Percentiles rank a stretch among this genome's conserved stretches.
Evolutionary conservation across 2,888 invertebrate genomes (phyloP).

Genomic region (Itoplectis maculator): DNA sequence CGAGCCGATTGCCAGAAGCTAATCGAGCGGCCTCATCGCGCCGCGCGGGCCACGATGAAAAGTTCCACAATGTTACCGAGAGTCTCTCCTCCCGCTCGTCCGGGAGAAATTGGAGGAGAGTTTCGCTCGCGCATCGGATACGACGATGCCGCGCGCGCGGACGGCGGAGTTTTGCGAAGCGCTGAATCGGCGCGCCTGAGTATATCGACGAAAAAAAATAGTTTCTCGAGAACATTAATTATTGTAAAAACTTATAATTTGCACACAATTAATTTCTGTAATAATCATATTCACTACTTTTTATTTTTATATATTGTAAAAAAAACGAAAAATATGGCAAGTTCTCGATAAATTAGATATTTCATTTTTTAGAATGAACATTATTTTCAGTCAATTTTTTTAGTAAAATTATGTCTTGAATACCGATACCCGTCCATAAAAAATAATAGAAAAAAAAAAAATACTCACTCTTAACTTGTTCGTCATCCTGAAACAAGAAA

Average conservation of each 20-base stretch:
- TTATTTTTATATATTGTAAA: too few species aligned
- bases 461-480: constrained; percentile 80
- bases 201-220: background rate
- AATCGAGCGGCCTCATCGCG: constrained; percentile 49
- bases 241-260: background rate
- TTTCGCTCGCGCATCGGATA: constrained; percentile 47
- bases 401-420: too few species aligned
- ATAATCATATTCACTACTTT: too few species aligned
- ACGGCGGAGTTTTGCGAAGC: background rate
- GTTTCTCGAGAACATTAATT: background rate
- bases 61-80: constrained; percentile 21
- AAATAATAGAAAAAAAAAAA: background rate
- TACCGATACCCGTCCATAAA: too few species aligned
- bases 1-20: constrained; percentile 54
- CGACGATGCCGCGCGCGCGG: background rate
- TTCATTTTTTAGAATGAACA: too few species aligned
- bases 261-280: too few species aligned
- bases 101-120: background rate
- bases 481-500: constrained; percentile 80
- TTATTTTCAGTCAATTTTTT: too few species aligned
- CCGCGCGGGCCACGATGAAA: constrained; percentile 37
- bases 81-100: constrained; percentile 32
- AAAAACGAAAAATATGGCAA: too few species aligned
- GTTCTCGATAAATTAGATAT: too few species aligned
- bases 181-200: background rate